phyloP scores from a whole-genome alignment of 35 echinoderm and acorn worm species.

The Lytechinus pictus region DNA sequence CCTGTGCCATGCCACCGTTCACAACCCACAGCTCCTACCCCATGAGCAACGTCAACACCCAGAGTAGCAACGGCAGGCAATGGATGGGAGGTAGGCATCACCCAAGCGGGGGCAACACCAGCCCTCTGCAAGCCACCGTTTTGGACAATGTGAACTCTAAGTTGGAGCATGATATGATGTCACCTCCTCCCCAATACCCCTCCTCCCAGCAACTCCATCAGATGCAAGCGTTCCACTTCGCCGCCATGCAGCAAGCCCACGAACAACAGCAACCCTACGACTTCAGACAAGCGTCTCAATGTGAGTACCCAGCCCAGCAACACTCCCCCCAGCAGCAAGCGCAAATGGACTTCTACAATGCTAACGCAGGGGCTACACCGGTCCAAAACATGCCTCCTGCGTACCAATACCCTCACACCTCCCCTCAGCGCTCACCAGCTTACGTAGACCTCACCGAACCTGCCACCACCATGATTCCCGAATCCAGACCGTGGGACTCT shows the following conservation, averaged over 20 bases:
- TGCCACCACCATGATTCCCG: conserved; percentile 59
- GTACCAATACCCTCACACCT: conserved; percentile 53
- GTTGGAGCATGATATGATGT: conserved; percentile 61
- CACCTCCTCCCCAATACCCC: conserved; percentile 47
- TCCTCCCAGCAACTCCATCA: conserved; percentile 53
- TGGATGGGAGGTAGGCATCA: conserved; percentile 56
- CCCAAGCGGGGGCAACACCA: conserved; percentile 38
- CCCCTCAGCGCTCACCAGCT: conserved; percentile 64
- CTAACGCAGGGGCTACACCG: conserved; percentile 55
- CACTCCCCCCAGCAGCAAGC: conserved; percentile 50
- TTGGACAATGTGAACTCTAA: conserved; percentile 60
- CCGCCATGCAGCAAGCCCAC: conserved; percentile 57
- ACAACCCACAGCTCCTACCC: conserved; percentile 56
- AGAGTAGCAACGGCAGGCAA: conserved; percentile 62
- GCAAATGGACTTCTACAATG: conserved; percentile 64
- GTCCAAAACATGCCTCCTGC: conserved; percentile 20
- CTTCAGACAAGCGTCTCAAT: conserved; percentile 56
- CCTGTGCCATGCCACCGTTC: conserved; percentile 57
- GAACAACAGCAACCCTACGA: conserved; percentile 39
- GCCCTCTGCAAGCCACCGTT: neutral
- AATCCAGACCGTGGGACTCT: conserved; percentile 80
- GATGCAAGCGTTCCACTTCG: conserved; percentile 72
- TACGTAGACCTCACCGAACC: conserved; percentile 65
- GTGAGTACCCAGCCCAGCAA: conserved; percentile 28
- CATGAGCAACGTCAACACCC: conserved; percentile 53